Conservation (phyloP, 2,113 vertebrate species). For the Petrocephalus microphthalmus region DNA sequence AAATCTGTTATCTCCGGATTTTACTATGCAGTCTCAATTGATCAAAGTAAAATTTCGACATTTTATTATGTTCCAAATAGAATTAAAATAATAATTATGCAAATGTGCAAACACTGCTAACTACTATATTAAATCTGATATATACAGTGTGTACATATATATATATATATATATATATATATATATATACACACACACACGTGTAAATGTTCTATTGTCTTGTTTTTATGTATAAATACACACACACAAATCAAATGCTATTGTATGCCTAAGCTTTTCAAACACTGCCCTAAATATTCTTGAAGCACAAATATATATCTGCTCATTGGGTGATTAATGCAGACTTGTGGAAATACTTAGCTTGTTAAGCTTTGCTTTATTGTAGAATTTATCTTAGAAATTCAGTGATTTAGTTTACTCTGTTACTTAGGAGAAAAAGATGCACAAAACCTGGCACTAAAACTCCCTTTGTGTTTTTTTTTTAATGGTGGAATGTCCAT, state of each 20-base stretch:
- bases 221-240: not conserved
- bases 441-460: not conserved
- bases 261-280: not conserved
- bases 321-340: not conserved
- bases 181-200: no score
- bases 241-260: not conserved
- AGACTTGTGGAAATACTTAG: not conserved
- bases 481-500: constrained; percentile 7
- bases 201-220: not conserved
- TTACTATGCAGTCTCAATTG: not conserved
- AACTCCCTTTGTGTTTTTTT: not conserved
- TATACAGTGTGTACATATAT: no score
- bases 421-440: not conserved
- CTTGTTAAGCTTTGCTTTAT: not conserved
- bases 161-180: no score
- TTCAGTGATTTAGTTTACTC: not conserved
- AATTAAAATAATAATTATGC: not conserved
- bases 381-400: not conserved
- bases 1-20: not conserved
- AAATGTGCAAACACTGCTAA: not conserved
- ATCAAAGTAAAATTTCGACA: not conserved
- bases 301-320: not conserved
- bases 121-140: not conserved
- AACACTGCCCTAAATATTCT: not conserved
- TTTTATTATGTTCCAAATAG: not conserved